These are phyloP conservation scores for Apostichopus japonicus DNA, from an alignment of 35 echinoderm and acorn worm species.

Conservation along the genomic window DNA sequence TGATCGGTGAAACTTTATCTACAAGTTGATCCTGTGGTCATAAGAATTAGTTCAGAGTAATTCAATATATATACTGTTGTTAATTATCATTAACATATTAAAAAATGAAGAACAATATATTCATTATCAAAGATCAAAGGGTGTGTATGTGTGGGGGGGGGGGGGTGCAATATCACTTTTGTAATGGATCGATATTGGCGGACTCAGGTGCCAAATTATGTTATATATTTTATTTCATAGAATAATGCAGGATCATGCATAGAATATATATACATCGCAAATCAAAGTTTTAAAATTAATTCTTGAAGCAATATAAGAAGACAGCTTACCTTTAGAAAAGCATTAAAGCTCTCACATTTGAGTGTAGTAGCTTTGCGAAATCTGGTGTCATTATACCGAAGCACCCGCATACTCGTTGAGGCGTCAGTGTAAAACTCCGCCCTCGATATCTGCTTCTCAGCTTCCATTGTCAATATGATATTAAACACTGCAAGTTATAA, in stretches of 20 bases:
- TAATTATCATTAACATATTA: too few relatives aligned
- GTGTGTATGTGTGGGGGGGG: too few relatives aligned
- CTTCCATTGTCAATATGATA: slow-evolving; percentile 6
- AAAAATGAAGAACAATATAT: too few relatives aligned
- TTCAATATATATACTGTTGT: too few relatives aligned
- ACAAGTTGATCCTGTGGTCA: not conserved
- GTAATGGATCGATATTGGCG: too few relatives aligned
- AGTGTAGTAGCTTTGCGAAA: not conserved
- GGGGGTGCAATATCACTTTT: too few relatives aligned
- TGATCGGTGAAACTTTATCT: slow-evolving; percentile 16
- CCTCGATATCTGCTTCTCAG: not conserved
- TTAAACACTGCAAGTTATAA: not conserved
- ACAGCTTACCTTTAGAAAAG: slow-evolving; percentile 11
- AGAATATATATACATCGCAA: too few relatives aligned
- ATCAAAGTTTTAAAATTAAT: too few relatives aligned
- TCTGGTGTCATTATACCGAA: not conserved
- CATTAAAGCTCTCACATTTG: not conserved
- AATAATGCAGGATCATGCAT: too few relatives aligned
- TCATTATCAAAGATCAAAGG: too few relatives aligned
- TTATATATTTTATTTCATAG: too few relatives aligned
- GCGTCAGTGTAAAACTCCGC: not conserved
- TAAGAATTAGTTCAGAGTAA: not conserved
- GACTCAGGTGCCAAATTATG: too few relatives aligned
- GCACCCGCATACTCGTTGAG: not conserved
- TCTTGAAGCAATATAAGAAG: not conserved